Evolutionary conservation across 2,797 vertebrate species (phyloP).

Genomic region (Accipiter minullus): DNA sequence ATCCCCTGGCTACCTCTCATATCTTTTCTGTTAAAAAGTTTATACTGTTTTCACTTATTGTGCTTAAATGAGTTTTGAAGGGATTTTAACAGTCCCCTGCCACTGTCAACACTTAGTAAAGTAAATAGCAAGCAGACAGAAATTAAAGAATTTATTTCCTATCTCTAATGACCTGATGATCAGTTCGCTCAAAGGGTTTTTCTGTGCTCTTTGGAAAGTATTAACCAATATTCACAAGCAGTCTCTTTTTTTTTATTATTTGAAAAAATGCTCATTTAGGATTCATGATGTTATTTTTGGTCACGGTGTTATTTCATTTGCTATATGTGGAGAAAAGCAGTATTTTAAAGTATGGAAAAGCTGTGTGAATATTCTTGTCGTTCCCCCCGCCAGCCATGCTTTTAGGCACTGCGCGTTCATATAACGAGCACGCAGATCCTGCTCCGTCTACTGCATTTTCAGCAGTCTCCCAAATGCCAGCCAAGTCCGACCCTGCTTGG

Average conservation of each 20-base stretch:
- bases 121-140: neutral
- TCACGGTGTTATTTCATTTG: neutral
- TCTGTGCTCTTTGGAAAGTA: neutral
- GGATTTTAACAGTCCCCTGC: neutral
- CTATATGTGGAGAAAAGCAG: neutral
- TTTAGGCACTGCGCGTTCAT: neutral
- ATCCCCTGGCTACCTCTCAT: neutral
- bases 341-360: neutral
- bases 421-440: neutral
- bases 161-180: neutral
- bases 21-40: neutral
- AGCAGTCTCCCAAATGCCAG: neutral
- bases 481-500: neutral
- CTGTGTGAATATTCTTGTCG: neutral
- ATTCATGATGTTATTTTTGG: neutral
- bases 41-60: neutral
- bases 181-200: neutral
- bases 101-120: neutral
- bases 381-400: neutral
- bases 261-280: neutral
- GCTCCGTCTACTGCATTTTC: neutral
- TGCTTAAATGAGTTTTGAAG: neutral
- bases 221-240: neutral
- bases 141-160: constrained; percentile 8
- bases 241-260: neutral